Percentiles rank a stretch among this genome's conserved stretches.
Evolutionary conservation across 2,888 invertebrate genomes (phyloP).

Genomic region (Graphium colonna): DNA sequence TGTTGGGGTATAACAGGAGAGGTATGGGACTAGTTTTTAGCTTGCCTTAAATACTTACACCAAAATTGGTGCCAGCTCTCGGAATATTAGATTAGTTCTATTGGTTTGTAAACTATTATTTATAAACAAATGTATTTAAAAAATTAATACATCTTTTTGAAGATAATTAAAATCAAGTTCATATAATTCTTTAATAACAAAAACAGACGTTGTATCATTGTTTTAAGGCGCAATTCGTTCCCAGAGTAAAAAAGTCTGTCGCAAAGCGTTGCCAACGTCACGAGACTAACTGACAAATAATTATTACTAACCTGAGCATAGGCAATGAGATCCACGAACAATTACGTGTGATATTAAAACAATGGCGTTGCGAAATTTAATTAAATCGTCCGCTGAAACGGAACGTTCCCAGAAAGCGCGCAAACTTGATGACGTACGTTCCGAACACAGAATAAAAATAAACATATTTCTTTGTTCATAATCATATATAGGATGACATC

Average conservation of each 20-base stretch:
- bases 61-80: too few species aligned
- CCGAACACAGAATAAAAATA: background rate
- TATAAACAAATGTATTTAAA: too few species aligned
- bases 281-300: background rate
- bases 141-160: too few species aligned
- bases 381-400: background rate
- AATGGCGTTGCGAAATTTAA: background rate
- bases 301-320: background rate
- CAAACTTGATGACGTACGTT: background rate
- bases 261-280: background rate
- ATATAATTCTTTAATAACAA: too few species aligned
- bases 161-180: too few species aligned
- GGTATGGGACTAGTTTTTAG: background rate
- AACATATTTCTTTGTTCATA: too few species aligned
- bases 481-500: too few species aligned
- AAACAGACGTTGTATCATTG: background rate
- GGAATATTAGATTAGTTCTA: too few species aligned
- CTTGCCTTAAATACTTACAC: too few species aligned
- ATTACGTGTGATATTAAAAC: conserved; percentile 7
- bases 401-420: background rate
- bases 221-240: background rate
- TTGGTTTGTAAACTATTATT: too few species aligned
- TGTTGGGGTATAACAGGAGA: background rate
- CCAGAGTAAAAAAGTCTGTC: conserved; percentile 1
- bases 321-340: conserved; percentile 1